phyloP scores from a whole-genome alignment of 2,888 invertebrate species.

The Cerastis rubricosa region DNA sequence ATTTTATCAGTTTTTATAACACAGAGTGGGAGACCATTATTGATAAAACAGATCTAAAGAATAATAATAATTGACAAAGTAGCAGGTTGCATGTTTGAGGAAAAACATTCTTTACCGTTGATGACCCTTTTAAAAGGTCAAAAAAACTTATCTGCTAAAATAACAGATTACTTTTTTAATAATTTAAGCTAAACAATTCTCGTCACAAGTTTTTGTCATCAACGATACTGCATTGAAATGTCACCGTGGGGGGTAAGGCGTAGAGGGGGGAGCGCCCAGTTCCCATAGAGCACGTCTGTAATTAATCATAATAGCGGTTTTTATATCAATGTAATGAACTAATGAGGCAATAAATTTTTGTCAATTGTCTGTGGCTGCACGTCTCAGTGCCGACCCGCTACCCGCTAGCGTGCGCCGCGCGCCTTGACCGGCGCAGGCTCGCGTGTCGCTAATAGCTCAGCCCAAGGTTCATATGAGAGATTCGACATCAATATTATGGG shows the following conservation, averaged over 20 bases:
- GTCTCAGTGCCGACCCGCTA: constrained; percentile 36
- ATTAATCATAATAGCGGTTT: constrained; percentile 59
- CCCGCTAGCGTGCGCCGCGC: constrained; percentile 31
- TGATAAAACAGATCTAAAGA: neutral
- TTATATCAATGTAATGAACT: constrained; percentile 44
- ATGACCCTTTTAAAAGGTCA: neutral
- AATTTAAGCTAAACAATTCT: constrained; percentile 1
- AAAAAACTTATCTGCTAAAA: constrained; percentile 13
- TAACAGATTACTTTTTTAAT: constrained; percentile 15
- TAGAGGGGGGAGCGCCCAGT: constrained; percentile 10
- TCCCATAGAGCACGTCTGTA: constrained; percentile 42
- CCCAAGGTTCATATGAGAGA: constrained; percentile 67
- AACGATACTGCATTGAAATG: constrained; percentile 18
- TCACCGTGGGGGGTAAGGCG: neutral
- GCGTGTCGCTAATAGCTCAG: constrained; percentile 61
- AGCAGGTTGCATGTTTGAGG: constrained; percentile 37
- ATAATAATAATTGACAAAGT: neutral
- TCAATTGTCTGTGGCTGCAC: constrained; percentile 52
- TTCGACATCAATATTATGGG: constrained; percentile 62
- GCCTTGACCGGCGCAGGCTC: constrained; percentile 61
- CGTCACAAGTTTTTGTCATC: constrained; percentile 35
- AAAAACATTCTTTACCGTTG: constrained; percentile 16
- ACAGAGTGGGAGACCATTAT: neutral
- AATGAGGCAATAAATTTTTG: constrained; percentile 61
- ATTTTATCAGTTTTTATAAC: neutral